A percentile compares a stretch with the other conserved stretches of the same genome.
phyloP scores from a whole-genome alignment of 2,797 vertebrate genomes.

The Pseudochromis fuscus region DNA sequence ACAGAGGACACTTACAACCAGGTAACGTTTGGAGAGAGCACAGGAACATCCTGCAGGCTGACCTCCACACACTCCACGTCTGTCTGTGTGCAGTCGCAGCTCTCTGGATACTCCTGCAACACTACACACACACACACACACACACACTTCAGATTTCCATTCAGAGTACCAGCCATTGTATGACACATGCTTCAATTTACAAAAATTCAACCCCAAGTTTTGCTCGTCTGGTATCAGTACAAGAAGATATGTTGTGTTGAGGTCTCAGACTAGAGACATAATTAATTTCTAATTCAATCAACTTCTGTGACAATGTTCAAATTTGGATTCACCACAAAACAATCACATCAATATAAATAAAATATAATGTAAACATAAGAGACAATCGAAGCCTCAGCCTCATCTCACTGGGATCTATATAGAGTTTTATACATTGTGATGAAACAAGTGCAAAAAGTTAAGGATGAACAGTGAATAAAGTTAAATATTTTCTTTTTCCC shows the following conservation, averaged over 20 bases:
- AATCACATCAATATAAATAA: no score
- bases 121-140: constrained; percentile 66
- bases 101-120: constrained; percentile 81
- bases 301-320: not conserved
- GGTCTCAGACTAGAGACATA: not conserved
- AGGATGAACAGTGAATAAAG: not conserved
- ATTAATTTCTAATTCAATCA: not conserved
- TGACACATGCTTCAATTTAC: no score
- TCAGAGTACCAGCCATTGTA: no score
- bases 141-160: not conserved
- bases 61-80: constrained; percentile 82
- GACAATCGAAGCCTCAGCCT: not conserved
- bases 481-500: not conserved
- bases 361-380: not conserved
- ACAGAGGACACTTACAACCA: constrained; percentile 78
- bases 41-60: constrained; percentile 79
- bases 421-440: no score
- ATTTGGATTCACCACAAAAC: not conserved
- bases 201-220: no score
- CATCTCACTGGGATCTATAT: no score
- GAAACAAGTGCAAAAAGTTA: no score
- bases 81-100: constrained; percentile 82
- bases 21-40: constrained; percentile 82
- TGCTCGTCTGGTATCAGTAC: not conserved
- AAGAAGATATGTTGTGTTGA: not conserved